phyloP scores from a whole-genome alignment of 92 coral and sea anemone species.

The Porites cylindrica region DNA sequence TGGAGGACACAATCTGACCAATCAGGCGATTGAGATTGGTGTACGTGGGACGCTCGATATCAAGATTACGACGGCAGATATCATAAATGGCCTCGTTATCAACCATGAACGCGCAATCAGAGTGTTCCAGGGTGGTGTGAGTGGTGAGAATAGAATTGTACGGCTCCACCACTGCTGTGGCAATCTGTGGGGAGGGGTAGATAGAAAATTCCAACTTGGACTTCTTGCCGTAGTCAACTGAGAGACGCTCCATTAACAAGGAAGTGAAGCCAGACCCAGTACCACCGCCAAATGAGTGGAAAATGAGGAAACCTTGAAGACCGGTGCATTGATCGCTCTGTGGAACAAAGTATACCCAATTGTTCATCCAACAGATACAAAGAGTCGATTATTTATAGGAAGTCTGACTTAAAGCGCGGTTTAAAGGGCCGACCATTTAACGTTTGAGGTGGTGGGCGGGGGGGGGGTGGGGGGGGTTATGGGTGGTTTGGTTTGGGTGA shows the following conservation, averaged over 20 bases:
- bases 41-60: slow-evolving; percentile 83
- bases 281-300: slow-evolving; percentile 88
- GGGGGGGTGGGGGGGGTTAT: no score
- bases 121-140: slow-evolving; percentile 93
- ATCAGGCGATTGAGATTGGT: slow-evolving; percentile 79
- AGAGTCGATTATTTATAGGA: neutral
- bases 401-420: no score
- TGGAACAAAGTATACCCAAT: no score
- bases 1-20: slow-evolving; percentile 91
- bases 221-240: slow-evolving; percentile 89
- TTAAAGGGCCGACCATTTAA: no score
- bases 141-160: slow-evolving; percentile 83
- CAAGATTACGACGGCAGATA: slow-evolving; percentile 88
- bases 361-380: neutral
- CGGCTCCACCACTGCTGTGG: slow-evolving; percentile 86
- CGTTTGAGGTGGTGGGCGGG: no score
- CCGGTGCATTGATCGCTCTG: slow-evolving; percentile 91
- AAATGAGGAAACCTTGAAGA: slow-evolving; percentile 87
- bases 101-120: slow-evolving; percentile 94
- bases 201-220: slow-evolving; percentile 83
- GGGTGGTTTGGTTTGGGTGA: no score
- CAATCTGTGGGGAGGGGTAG: slow-evolving; percentile 81
- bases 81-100: slow-evolving; percentile 95
- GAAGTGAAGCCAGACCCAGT: slow-evolving; percentile 87
- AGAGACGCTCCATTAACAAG: slow-evolving; percentile 73